Base-by-base conservation (phyloP, 2,888 invertebrate species). In the Stegana nigrithorax region DNA sequence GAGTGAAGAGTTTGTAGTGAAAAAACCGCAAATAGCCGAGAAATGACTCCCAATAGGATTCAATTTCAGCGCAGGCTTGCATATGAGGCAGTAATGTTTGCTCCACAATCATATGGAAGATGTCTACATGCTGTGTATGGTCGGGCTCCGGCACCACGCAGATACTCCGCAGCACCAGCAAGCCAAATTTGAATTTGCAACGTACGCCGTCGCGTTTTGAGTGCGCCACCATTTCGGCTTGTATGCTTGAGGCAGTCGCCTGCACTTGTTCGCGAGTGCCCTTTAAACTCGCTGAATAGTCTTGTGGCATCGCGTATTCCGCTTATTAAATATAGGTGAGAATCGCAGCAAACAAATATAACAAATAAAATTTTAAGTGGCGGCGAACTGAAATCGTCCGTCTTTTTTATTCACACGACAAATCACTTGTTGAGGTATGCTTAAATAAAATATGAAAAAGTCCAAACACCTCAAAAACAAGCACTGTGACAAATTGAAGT, bases 11-110 rank as follows among this genome's bases (percentile, higher is more conserved):
- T 2, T 62, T 53, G 59, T 77, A 68, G 27, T 78, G 75, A 8
- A 80, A 73, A 60, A 73, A 82, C 0, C 77, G 73, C 53, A 80
- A 36, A 56, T 71, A 70, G 39, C 62, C 66, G 19, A 83, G 56
- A 59, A 72, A 80, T 4, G 60, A 32, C 1, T 66, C 66, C 82
- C 82, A 82, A 59, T 71, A 56, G 6, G 67, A 68, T 1, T 70
- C 62, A 56, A 68, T 68, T 4, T 59, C 55, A 3, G 51, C 17
- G 5, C 57, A 60, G 4, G 82, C 76, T 7, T 55, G 39, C 10
- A 80, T 65, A 10, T 72, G 61, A 1, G 75, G 73, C 53, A 70
- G 53, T 63, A 82, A 63, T 1, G 57, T 17, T 0, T 62, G 47
- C 17, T 47, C 67, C 14, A 71, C 68, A 23, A 83, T 78, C 10